phyloP scores from a whole-genome alignment of 2,888 invertebrate genomes.

The Tryphoninae sp. region DNA sequence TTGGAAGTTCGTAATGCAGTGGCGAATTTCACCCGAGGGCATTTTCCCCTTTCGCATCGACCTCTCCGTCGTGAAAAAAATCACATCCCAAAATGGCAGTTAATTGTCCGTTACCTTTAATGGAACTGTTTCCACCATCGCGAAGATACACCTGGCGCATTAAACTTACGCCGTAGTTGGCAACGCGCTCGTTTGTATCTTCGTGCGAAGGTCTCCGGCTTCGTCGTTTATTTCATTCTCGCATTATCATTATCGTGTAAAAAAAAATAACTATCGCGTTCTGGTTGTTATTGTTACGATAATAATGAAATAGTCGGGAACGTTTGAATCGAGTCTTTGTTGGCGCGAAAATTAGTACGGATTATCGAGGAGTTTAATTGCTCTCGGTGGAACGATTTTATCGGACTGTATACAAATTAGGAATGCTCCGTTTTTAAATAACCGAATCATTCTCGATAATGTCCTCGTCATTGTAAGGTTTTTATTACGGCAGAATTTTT shows the following conservation, averaged over 20 bases:
- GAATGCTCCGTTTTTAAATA: neutral
- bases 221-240: neutral
- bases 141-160: slow-evolving; percentile 2
- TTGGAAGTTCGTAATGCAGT: slow-evolving; percentile 4
- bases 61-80: slow-evolving; percentile 8
- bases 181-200: neutral
- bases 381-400: neutral
- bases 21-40: slow-evolving; percentile 31
- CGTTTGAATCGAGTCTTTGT: neutral
- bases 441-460: neutral
- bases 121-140: slow-evolving; percentile 3
- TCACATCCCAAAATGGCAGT: slow-evolving; percentile 50
- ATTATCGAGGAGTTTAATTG: neutral
- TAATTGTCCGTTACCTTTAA: slow-evolving; percentile 42
- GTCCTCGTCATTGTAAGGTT: neutral
- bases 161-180: neutral
- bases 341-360: neutral
- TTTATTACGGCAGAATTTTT: neutral
- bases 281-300: neutral
- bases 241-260: slow-evolving; percentile 4
- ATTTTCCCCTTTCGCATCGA: slow-evolving; percentile 12
- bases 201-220: neutral
- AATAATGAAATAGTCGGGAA: neutral
- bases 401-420: slow-evolving; percentile 36
- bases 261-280: neutral